Conservation (phyloP, 2,888 invertebrate genomes). For the Deilephila elpenor region DNA sequence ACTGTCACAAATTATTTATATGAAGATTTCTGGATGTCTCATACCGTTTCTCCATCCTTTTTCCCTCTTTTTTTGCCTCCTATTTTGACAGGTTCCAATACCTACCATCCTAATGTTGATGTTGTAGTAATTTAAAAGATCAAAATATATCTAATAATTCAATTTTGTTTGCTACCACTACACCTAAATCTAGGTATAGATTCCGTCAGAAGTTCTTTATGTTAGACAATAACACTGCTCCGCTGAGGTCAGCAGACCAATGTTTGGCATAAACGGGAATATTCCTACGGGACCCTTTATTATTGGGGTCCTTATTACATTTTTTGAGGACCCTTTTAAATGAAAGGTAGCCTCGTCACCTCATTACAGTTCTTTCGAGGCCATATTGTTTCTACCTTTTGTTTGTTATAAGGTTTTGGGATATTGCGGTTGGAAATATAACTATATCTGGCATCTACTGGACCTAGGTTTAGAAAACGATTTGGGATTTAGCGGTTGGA, state of each 20-base stretch:
- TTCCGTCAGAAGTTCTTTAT: conserved; percentile 61
- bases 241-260: conserved; percentile 57
- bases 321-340: conserved; percentile 22
- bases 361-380: conserved; percentile 16
- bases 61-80: too few relatives aligned
- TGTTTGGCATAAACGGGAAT: conserved; percentile 60
- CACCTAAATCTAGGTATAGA: conserved; percentile 50
- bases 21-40: too few relatives aligned
- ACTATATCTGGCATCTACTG: too few relatives aligned
- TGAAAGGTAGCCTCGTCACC: conserved; percentile 25
- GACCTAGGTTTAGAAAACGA: too few relatives aligned
- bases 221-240: conserved; percentile 60
- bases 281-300: conserved; percentile 21
- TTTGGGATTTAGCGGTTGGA: too few relatives aligned
- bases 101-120: too few relatives aligned
- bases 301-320: conserved; percentile 27
- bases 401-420: background rate
- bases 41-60: too few relatives aligned
- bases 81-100: too few relatives aligned
- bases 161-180: conserved; percentile 30
- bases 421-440: background rate
- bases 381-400: conserved; percentile 13
- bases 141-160: background rate
- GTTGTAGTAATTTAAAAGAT: background rate
- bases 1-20: background rate